phyloP scores from a whole-genome alignment of 2,888 invertebrate species.

The Himalopsyche tibetana region DNA sequence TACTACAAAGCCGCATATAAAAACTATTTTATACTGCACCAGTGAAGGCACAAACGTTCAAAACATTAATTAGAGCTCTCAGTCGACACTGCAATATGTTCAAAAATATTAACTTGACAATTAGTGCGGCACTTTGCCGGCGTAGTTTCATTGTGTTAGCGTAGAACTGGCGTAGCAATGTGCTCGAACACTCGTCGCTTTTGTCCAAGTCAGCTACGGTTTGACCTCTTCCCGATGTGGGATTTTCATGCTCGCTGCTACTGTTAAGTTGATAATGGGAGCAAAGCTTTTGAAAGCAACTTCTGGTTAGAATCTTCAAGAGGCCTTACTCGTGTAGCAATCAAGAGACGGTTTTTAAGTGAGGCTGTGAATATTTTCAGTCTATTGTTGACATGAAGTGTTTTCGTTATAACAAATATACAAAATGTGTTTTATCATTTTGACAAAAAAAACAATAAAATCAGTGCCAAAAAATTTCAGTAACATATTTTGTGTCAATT shows the following conservation, averaged over 20 bases:
- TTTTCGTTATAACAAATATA: too few species aligned
- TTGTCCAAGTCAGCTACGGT: slow-evolving; percentile 11
- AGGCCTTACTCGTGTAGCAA: slow-evolving; percentile 17
- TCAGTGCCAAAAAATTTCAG: too few species aligned
- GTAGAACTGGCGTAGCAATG: slow-evolving; percentile 25
- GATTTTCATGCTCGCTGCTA: neutral
- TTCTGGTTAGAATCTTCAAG: slow-evolving; percentile 26
- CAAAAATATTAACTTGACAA: slow-evolving; percentile 15
- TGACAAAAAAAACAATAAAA: too few species aligned
- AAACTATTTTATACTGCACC: neutral
- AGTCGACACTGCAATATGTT: neutral
- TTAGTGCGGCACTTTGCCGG: slow-evolving; percentile 7
- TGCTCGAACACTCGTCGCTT: slow-evolving; percentile 28
- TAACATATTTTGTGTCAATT: too few species aligned
- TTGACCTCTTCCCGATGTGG: slow-evolving; percentile 8
- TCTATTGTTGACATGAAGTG: too few species aligned
- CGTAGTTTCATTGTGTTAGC: neutral
- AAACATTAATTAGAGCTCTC: neutral
- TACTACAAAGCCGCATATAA: neutral
- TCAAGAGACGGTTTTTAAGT: neutral
- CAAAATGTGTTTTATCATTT: too few species aligned
- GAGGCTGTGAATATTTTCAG: too few species aligned
- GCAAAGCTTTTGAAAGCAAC: slow-evolving; percentile 22
- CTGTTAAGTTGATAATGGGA: slow-evolving; percentile 18
- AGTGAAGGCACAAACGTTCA: neutral